Base-by-base conservation (phyloP, 2,797 vertebrate species). In the Phoeniculus purpureus region DNA sequence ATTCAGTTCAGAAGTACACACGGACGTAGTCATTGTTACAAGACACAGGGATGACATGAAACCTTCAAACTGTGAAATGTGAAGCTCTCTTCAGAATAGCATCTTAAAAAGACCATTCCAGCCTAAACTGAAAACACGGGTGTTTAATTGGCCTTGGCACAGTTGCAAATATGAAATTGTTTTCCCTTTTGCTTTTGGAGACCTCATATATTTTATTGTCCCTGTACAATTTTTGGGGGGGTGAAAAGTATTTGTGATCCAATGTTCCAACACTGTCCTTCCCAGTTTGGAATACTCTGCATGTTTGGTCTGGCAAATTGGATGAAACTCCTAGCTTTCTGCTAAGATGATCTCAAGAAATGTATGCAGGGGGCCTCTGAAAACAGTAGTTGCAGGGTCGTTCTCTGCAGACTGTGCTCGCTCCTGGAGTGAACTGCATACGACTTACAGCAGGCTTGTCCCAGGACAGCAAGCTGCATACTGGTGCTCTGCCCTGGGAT, bases 1-100 rank as follows among this genome's bases (percentile, higher is more conserved):
- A 18, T 81, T 92, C 17, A 37, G 43, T 73, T 92, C 27, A 52
- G 50, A 67, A 93, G 37, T 84, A 86, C 90, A 91, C 50, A 79
- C 43, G 11, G 45, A 94, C 15, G 52, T 91, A 86, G 34, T 84
- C 59, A 54, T 59, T 1, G 0, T 86, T 60, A 79, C 64, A 94
- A 67, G 72, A 84, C 60, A 73, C n/a, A 32, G 54, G 40, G n/a
- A 15, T 81, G 82, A 75, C 48, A 78, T 10, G 56, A 61, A 89
- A 25, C 32, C 51, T 91, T 58, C 70, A 75, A 50, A 8, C 51
- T 85, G 59, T 89, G 62, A 85, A 87, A 78, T 55, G 37, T 40
- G 77, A 55, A 2, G 1, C n/a, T 91, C 22, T 74, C 48, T 84
- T 56, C 56, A 78, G 54, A 86, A 79, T 7, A 81, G 21, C 11